phyloP scores from a whole-genome alignment of 2,797 vertebrate genomes.

The Anniella stebbinsi region DNA sequence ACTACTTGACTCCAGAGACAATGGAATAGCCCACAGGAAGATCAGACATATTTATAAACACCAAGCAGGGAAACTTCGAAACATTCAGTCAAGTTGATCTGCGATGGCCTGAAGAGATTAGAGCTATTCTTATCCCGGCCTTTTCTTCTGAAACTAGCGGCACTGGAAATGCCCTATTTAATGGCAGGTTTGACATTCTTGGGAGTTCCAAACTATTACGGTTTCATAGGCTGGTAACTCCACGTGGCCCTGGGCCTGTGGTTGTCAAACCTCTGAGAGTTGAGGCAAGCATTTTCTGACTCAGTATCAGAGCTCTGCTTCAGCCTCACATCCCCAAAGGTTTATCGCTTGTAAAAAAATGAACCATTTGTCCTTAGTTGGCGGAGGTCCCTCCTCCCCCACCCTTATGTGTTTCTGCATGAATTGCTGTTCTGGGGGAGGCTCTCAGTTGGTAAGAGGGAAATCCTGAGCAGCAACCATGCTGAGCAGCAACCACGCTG shows the following conservation, averaged over 20 bases:
- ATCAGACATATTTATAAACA: background rate
- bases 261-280: background rate
- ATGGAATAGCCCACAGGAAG: conserved; percentile 7
- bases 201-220: background rate
- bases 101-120: conserved; percentile 3
- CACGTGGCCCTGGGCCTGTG: background rate
- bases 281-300: background rate
- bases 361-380: background rate
- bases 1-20: background rate
- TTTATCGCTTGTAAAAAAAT: background rate
- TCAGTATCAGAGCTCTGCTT: background rate
- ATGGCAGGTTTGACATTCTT: background rate
- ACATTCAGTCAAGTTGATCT: background rate
- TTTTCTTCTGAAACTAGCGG: background rate
- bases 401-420: background rate
- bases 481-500: too few relatives aligned
- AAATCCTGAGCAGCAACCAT: background rate
- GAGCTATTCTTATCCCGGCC: background rate
- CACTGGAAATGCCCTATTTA: too few relatives aligned
- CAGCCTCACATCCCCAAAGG: background rate
- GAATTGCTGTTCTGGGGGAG: background rate
- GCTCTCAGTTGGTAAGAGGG: background rate
- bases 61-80: background rate
- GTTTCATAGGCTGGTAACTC: background rate
- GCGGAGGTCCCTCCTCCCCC: background rate